Conservation (phyloP, 1,140 invertebrate species). For the Leptinotarsa texana region DNA sequence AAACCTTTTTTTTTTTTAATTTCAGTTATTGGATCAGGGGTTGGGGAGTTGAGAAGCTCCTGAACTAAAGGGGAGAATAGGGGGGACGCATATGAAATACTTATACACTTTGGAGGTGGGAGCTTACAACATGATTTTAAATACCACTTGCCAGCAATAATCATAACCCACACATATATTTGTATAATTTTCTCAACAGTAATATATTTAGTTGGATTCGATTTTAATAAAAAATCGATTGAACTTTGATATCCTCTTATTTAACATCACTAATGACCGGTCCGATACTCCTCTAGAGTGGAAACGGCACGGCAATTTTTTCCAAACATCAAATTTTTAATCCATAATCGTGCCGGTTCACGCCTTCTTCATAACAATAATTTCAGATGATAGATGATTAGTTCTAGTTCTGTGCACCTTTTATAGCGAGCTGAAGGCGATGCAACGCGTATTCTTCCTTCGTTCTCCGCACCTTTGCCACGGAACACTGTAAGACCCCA, state of each 20-base stretch:
- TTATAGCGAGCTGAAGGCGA: conserved; percentile 19
- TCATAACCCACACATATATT: background rate
- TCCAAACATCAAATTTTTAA: conserved; percentile 14
- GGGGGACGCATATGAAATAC: too few relatives aligned
- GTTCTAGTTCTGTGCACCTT: conserved; percentile 28
- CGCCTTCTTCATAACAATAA: conserved; percentile 25
- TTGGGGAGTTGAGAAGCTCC: too few relatives aligned
- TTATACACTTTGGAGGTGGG: too few relatives aligned
- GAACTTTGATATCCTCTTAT: background rate
- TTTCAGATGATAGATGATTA: conserved; percentile 28
- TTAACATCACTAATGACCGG: background rate
- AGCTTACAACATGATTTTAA: too few relatives aligned
- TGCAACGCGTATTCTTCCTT: conserved; percentile 25
- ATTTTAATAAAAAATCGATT: background rate
- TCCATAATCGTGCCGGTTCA: conserved; percentile 11
- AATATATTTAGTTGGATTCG: background rate
- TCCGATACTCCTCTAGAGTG: conserved; percentile 2
- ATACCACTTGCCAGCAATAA: background rate
- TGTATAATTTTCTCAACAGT: background rate
- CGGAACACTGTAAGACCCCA: conserved; percentile 32
- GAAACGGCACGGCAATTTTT: background rate
- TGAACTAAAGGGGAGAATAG: too few relatives aligned
- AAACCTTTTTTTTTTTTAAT: too few relatives aligned
- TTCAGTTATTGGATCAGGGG: too few relatives aligned
- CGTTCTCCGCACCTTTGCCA: conserved; percentile 34